Evolutionary conservation across 2,797 vertebrate genomes (phyloP).

Genomic region (Malacoctenus gilli): DNA sequence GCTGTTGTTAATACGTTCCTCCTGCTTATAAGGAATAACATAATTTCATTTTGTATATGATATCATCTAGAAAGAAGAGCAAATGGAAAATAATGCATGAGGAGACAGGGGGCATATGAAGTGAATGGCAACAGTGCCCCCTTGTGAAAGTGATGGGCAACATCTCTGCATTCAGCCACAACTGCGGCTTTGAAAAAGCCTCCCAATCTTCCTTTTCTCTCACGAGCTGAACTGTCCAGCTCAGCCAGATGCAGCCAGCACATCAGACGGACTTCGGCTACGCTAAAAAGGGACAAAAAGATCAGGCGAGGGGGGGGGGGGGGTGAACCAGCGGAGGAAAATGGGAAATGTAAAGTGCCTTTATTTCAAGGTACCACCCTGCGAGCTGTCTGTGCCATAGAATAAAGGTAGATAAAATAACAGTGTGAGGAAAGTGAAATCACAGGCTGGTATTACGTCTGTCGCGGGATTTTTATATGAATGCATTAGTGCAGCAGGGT

Average conservation of each 20-base stretch:
- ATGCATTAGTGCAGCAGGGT: constrained; percentile 58
- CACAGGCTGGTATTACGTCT: constrained; percentile 54
- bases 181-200: constrained; percentile 18
- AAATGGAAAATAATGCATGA: constrained; percentile 51
- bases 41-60: constrained; percentile 74
- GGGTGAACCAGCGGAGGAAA: constrained; percentile 32
- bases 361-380: constrained; percentile 50
- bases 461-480: constrained; percentile 53
- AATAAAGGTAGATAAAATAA: constrained; percentile 41
- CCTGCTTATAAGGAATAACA: constrained; percentile 71
- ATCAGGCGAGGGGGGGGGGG: constrained; percentile 56
- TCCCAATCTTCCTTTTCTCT: constrained; percentile 32
- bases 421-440: constrained; percentile 43
- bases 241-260: constrained; percentile 59
- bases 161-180: constrained; percentile 23
- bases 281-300: constrained; percentile 51
- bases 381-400: constrained; percentile 34
- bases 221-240: constrained; percentile 43
- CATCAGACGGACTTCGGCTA: constrained; percentile 46
- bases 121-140: constrained; percentile 81
- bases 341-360: constrained; percentile 32
- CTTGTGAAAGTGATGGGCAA: constrained; percentile 68
- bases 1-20: constrained; percentile 64
- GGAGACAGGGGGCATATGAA: constrained; percentile 30
- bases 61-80: constrained; percentile 66